Percentiles rank a stretch among this genome's conserved stretches.
Conservation (phyloP, 2,888 invertebrate genomes). For the Biston betularia region DNA sequence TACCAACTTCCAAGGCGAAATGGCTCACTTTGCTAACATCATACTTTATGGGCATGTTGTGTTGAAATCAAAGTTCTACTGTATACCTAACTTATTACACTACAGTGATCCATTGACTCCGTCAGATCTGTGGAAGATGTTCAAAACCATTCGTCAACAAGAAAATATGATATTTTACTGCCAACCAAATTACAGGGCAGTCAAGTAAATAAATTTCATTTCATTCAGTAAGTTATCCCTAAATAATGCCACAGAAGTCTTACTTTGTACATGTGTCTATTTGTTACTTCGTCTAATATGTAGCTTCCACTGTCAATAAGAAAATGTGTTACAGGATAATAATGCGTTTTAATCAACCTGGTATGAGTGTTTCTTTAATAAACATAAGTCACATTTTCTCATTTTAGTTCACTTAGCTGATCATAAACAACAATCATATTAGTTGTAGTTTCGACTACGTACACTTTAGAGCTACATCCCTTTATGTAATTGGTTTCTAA, state of each 20-base stretch:
- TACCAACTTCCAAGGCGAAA: slow-evolving; percentile 17
- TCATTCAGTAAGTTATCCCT: neutral
- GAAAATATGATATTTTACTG: too few relatives aligned
- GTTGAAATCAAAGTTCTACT: neutral
- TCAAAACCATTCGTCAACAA: too few relatives aligned
- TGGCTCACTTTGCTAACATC: slow-evolving; percentile 1
- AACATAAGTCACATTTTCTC: neutral
- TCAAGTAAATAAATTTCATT: too few relatives aligned
- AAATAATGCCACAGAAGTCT: neutral
- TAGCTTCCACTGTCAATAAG: too few relatives aligned
- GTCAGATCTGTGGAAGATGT: too few relatives aligned
- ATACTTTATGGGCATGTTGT: neutral
- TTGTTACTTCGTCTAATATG: too few relatives aligned
- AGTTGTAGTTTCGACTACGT: neutral
- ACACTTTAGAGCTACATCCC: neutral
- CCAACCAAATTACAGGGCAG: too few relatives aligned
- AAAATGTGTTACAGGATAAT: too few relatives aligned
- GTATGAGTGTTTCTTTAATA: neutral
- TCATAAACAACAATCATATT: neutral
- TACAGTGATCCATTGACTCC: neutral
- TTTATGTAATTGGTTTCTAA: slow-evolving; percentile 9
- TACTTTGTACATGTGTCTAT: too few relatives aligned
- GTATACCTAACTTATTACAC: too few relatives aligned
- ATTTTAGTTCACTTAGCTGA: slow-evolving; percentile 4
- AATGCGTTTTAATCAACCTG: neutral